A percentile compares a stretch with the other conserved stretches of the same genome.
Evolutionary conservation across 2,888 invertebrate genomes (phyloP).

Genomic region (Drosophila hamatofila): DNA sequence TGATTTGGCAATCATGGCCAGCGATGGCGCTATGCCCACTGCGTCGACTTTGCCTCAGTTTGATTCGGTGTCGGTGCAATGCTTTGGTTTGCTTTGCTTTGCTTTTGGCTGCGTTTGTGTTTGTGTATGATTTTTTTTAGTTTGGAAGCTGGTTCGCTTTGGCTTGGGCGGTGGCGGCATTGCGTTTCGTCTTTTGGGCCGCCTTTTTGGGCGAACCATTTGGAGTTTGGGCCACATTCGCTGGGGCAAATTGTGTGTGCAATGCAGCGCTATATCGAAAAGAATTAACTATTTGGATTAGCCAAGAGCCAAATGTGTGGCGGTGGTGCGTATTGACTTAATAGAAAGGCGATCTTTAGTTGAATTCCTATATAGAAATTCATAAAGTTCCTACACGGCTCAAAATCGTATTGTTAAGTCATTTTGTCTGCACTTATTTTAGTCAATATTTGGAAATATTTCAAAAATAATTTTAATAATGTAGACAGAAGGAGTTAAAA

Average conservation of each 20-base stretch:
- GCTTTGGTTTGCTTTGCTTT: conserved; percentile 34
- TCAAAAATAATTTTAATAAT: too few relatives aligned
- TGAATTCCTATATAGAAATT: not conserved
- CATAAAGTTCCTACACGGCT: not conserved
- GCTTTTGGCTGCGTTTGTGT: conserved; percentile 16
- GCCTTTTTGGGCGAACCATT: conserved; percentile 67
- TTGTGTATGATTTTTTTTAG: not conserved
- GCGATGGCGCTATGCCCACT: conserved; percentile 67
- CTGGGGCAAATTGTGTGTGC: conserved; percentile 44
- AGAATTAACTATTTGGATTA: conserved; percentile 52
- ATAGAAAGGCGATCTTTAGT: not conserved
- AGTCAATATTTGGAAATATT: not conserved
- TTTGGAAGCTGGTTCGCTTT: conserved; percentile 12
- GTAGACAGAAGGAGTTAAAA: too few relatives aligned
- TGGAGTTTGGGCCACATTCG: conserved; percentile 37
- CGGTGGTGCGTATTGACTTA: conserved; percentile 14
- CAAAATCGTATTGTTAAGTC: not conserved
- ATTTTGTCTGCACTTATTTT: not conserved
- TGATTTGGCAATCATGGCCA: conserved; percentile 78
- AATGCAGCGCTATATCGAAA: conserved; percentile 35
- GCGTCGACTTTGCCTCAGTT: conserved; percentile 45
- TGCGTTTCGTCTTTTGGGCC: conserved; percentile 67
- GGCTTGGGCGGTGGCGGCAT: conserved; percentile 66
- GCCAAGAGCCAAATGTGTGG: conserved; percentile 37
- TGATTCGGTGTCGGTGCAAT: conserved; percentile 38